Base-by-base conservation (phyloP, 2,888 invertebrate species). In the Nycteola revayana region DNA sequence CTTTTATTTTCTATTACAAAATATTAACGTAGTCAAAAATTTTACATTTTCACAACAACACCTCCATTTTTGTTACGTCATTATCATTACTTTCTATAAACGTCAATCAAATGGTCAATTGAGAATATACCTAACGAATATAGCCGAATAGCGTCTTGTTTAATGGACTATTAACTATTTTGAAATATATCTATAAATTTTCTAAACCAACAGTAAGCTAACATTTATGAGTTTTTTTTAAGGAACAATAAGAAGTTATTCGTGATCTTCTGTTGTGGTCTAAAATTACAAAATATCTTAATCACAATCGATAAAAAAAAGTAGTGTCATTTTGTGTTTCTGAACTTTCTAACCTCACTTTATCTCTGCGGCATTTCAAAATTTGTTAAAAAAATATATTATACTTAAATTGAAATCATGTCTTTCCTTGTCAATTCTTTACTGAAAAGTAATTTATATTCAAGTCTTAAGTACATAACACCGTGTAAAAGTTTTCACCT, bases 401-500 rank as follows among this genome's bases (percentile, higher is more conserved):
- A 7, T 25, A 24, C 23, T 8, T 11, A 26, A 28, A 21, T 17
- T n/a, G 23, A 3, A 10, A 56, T 40, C 42, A 79, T 81, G 82
- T 64, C 77, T 38, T 32, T 70, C 18, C 49, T 74, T 51, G 38
- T 66, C 20, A 77, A 75, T 50, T 56, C 49, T 14, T 25, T 76
- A 14, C 25, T 65, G 10, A 76, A 48, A 55, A 58, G 44, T 28
- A 46, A 58, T 10, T 24, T 60, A 1, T 37, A 45, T 38, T 43
- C 59, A 22, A 72, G 62, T 49, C 42, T 65, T 26, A 63, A 67
- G 7, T 44, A 62, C 8, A 22, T 70, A 10, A 25, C 55, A 28
- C 60, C 71, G 21, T 60, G 54, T 28, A 66, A 70, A 39, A 54
- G 43, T 36, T 36, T 74, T 9, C 58, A 65, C 27, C 18, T 64